phyloP scores from a whole-genome alignment of 1,140 invertebrate genomes.

The Adelges cooleyi region DNA sequence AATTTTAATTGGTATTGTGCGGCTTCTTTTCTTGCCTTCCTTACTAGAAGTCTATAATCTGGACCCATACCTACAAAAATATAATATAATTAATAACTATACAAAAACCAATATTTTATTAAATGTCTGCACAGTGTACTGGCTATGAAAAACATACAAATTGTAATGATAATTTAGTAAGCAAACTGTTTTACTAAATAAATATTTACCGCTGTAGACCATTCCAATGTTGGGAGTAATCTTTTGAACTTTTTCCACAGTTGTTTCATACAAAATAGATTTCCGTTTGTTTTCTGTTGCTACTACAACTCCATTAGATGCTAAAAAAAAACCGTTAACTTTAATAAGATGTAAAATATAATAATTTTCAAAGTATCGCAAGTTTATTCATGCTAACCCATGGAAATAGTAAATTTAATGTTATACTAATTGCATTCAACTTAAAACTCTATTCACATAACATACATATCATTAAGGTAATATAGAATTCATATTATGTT shows the following conservation, averaged over 20 bases:
- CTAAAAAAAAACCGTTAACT: constrained; percentile 44
- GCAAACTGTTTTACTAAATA: too few relatives aligned
- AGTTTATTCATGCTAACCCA: too few relatives aligned
- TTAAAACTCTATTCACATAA: too few relatives aligned
- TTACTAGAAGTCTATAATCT: constrained; percentile 81
- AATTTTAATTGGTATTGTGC: constrained; percentile 89
- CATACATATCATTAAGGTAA: too few relatives aligned
- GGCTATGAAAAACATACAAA: too few relatives aligned
- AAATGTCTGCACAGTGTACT: too few relatives aligned
- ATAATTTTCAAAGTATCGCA: too few relatives aligned
- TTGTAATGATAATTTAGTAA: too few relatives aligned
- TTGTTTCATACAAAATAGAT: constrained; percentile 89
- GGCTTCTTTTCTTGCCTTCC: constrained; percentile 91
- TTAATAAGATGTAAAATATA: neutral
- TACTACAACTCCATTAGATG: constrained; percentile 87
- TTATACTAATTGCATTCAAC: too few relatives aligned
- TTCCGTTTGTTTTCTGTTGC: constrained; percentile 99
- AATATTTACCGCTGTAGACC: constrained; percentile 89
- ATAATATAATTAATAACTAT: neutral
- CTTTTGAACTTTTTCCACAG: constrained; percentile 91
- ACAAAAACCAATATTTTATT: constrained; percentile 3
- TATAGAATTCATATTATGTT: neutral
- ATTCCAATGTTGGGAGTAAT: constrained; percentile 94
- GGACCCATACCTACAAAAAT: constrained; percentile 63
- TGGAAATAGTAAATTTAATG: too few relatives aligned